Percentiles rank a stretch among this genome's conserved stretches.
phyloP scores from a whole-genome alignment of 1,140 invertebrate genomes.

The Drosophila obscura region DNA sequence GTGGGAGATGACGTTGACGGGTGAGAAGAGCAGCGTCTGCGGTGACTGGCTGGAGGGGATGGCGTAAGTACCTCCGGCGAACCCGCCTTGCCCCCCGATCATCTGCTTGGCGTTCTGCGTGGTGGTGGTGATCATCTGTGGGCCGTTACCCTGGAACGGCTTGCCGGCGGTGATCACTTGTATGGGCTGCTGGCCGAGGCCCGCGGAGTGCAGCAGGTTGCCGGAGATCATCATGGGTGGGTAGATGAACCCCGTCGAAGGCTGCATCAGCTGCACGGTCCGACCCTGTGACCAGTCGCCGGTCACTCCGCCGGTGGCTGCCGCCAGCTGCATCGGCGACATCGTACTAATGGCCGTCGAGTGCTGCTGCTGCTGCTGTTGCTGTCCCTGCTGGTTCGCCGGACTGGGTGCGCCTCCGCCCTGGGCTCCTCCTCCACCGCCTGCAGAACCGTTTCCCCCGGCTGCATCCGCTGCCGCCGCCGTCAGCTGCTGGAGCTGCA shows the following conservation, averaged over 20 bases:
- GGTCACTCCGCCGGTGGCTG: conserved; percentile 81
- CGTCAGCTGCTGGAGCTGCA: conserved; percentile 83
- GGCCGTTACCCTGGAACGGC: conserved; percentile 90
- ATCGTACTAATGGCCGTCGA: conserved; percentile 84
- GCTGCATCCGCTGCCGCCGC: conserved; percentile 63
- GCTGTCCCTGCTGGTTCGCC: conserved; percentile 58
- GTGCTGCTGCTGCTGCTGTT: conserved; percentile 85
- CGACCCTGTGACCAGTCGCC: conserved; percentile 87
- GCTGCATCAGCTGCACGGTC: conserved; percentile 92
- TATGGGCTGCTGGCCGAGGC: conserved; percentile 90
- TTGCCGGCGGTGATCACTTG: conserved; percentile 92
- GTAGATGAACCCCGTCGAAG: conserved; percentile 92
- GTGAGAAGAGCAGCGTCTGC: conserved; percentile 91
- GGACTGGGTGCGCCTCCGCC: conserved; percentile 54
- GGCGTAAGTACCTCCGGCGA: conserved; percentile 86
- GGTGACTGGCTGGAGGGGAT: conserved; percentile 91
- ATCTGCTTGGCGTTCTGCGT: conserved; percentile 88
- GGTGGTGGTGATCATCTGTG: conserved; percentile 91
- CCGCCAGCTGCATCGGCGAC: conserved; percentile 84
- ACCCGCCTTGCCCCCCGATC: conserved; percentile 85
- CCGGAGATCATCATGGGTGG: conserved; percentile 91
- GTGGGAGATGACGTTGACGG: conserved; percentile 89
- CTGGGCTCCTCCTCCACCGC: conserved; percentile 38
- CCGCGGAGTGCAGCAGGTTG: conserved; percentile 90
- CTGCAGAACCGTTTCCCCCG: conserved; percentile 82